Evolutionary conservation across 2,888 invertebrate species (phyloP).

Genomic region (Nematopogon swammerdamellus): DNA sequence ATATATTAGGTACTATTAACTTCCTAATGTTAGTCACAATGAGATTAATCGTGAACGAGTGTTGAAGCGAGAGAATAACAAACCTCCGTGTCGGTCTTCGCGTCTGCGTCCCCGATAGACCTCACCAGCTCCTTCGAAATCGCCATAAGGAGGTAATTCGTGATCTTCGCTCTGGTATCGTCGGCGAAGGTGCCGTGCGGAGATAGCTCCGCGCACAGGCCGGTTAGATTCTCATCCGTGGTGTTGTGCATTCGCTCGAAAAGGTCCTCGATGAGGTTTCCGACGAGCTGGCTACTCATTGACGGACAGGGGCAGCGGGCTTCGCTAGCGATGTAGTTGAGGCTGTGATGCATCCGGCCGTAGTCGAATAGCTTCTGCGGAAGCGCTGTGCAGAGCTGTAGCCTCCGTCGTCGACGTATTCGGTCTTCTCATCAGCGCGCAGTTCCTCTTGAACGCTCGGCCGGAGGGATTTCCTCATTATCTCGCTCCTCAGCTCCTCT

Average conservation of each 20-base stretch:
- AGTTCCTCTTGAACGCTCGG: conserved; percentile 37
- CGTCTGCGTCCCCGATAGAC: conserved; percentile 49
- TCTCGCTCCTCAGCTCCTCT: conserved; percentile 43
- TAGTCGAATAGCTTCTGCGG: no score
- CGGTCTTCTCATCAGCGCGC: conserved; percentile 43
- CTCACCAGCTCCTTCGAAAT: conserved; percentile 50
- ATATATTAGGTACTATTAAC: no score
- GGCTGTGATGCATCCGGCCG: conserved; percentile 46
- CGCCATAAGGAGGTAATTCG: conserved; percentile 50
- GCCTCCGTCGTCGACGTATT: conserved; percentile 46
- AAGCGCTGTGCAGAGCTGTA: no score
- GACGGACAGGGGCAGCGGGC: conserved; percentile 43
- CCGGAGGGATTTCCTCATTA: conserved; percentile 40
- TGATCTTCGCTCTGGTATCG: conserved; percentile 45
- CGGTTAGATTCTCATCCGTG: conserved; percentile 38
- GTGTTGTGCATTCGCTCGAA: conserved; percentile 44
- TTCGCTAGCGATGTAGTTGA: conserved; percentile 43
- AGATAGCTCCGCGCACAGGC: conserved; percentile 35
- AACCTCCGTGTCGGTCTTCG: conserved; percentile 52
- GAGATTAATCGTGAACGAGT: background rate
- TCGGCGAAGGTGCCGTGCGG: conserved; percentile 24
- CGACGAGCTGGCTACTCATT: conserved; percentile 44
- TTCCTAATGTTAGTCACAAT: no score
- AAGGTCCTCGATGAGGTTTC: conserved; percentile 44
- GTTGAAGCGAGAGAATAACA: background rate